Conservation (phyloP, 2,888 invertebrate genomes). For the Cryptus viduatorius region DNA sequence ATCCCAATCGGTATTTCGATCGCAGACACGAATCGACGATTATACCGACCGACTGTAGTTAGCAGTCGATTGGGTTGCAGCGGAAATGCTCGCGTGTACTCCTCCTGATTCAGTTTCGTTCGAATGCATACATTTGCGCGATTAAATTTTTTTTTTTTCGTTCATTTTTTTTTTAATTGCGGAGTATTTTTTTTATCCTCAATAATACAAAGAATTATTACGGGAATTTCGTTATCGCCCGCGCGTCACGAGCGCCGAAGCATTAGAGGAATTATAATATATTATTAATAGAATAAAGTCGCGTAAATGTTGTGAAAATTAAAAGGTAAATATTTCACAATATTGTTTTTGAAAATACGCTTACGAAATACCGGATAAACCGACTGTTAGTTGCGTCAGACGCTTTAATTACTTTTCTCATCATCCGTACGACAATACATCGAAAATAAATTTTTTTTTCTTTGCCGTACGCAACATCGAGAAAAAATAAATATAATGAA, state of each 20-base stretch:
- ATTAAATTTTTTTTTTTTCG: neutral
- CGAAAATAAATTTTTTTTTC: too few species aligned
- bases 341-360: neutral
- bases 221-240: neutral
- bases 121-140: neutral
- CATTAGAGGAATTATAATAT: neutral
- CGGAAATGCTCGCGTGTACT: neutral
- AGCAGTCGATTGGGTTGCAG: neutral
- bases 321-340: neutral
- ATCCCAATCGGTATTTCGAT: conserved; percentile 12
- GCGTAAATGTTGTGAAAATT: neutral
- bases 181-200: neutral
- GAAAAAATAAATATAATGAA: too few species aligned
- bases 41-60: neutral
- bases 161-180: neutral
- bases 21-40: conserved; percentile 25
- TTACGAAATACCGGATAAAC: neutral
- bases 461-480: too few species aligned
- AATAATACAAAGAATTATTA: neutral
- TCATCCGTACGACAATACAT: neutral
- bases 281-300: neutral
- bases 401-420: neutral
- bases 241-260: neutral
- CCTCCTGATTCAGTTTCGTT: neutral
- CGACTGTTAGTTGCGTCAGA: neutral